phyloP scores from a whole-genome alignment of 2,888 invertebrate genomes.

The Caenorhabditis imperialis region DNA sequence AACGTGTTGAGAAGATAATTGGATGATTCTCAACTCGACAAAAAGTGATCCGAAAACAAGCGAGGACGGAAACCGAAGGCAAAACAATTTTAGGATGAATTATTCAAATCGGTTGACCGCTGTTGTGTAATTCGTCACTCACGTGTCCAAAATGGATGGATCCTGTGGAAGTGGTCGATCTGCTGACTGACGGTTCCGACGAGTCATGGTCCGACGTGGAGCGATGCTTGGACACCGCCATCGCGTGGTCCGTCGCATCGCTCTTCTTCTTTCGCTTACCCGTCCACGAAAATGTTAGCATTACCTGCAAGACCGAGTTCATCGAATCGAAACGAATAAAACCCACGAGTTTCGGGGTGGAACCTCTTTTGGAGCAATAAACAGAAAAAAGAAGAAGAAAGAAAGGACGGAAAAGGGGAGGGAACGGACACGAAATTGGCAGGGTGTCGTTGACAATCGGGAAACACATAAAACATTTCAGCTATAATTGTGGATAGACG shows the following conservation, averaged over 20 bases:
- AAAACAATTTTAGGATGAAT: constrained; percentile 38
- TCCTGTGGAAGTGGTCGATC: constrained; percentile 40
- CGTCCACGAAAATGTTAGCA: constrained; percentile 51
- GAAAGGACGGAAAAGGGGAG: background rate
- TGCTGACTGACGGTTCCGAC: constrained; percentile 44
- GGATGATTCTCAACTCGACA: too few species aligned
- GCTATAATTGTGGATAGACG: constrained; percentile 32
- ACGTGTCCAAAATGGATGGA: constrained; percentile 48
- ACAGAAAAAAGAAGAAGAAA: constrained; percentile 11
- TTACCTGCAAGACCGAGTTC: constrained; percentile 32
- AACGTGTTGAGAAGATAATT: too few species aligned
- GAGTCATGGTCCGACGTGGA: constrained; percentile 37
- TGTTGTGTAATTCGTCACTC: background rate
- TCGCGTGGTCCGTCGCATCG: constrained; percentile 36
- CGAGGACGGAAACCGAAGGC: too few species aligned
- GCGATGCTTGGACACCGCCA: constrained; percentile 33
- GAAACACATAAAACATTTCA: constrained; percentile 47
- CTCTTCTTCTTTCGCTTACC: constrained; percentile 52
- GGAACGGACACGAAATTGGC: constrained; percentile 49
- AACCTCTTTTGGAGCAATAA: background rate
- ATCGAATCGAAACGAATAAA: background rate
- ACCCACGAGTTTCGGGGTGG: background rate
- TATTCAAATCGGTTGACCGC: constrained; percentile 12
- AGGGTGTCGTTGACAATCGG: constrained; percentile 41
- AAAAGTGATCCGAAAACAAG: constrained; percentile 30